Evolutionary conservation across 2,888 invertebrate genomes (phyloP).

Genomic region (Mythimna vitellina): DNA sequence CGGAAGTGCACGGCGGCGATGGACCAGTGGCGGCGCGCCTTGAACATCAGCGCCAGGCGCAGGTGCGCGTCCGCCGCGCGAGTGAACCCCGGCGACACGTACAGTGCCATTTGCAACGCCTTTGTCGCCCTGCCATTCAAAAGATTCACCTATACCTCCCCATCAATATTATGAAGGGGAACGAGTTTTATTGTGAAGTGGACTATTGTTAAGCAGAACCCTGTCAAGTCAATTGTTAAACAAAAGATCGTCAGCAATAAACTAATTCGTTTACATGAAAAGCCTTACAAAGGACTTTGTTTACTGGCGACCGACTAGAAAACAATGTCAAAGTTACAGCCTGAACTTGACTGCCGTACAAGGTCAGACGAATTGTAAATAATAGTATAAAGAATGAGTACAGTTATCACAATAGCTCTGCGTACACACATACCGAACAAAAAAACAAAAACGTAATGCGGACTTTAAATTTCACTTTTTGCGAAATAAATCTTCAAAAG

Average conservation of each 20-base stretch:
- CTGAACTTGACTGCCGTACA: slow-evolving; percentile 78
- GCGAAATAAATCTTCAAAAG: slow-evolving; percentile 52
- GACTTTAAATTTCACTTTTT: slow-evolving; percentile 66
- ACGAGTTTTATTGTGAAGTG: slow-evolving; percentile 58
- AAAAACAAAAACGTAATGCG: slow-evolving; percentile 56
- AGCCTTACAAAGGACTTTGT: slow-evolving; percentile 67
- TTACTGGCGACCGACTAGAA: slow-evolving; percentile 70
- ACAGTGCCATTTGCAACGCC: slow-evolving; percentile 98
- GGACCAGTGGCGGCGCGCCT: slow-evolving; percentile 97
- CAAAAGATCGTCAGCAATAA: slow-evolving; percentile 70
- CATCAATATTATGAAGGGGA: slow-evolving; percentile 49
- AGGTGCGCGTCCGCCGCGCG: slow-evolving; percentile 99
- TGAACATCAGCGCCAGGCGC: slow-evolving; percentile 99
- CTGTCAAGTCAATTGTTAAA: slow-evolving; percentile 58
- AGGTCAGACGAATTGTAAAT: slow-evolving; percentile 81
- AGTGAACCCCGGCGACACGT: slow-evolving; percentile 97
- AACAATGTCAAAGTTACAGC: slow-evolving; percentile 78
- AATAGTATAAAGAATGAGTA: slow-evolving; percentile 63
- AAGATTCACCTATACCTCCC: slow-evolving; percentile 68
- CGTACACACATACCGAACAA: slow-evolving; percentile 49
- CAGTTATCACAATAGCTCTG: slow-evolving; percentile 64
- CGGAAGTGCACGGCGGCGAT: slow-evolving; percentile 98
- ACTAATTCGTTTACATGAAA: slow-evolving; percentile 67
- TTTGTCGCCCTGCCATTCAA: slow-evolving; percentile 95
- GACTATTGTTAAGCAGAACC: slow-evolving; percentile 65